A percentile compares a stretch with the other conserved stretches of the same genome.
These are phyloP conservation scores for Tragelaphus oryx DNA, from an alignment of 2,797 vertebrate species.

Conservation along the genomic window DNA sequence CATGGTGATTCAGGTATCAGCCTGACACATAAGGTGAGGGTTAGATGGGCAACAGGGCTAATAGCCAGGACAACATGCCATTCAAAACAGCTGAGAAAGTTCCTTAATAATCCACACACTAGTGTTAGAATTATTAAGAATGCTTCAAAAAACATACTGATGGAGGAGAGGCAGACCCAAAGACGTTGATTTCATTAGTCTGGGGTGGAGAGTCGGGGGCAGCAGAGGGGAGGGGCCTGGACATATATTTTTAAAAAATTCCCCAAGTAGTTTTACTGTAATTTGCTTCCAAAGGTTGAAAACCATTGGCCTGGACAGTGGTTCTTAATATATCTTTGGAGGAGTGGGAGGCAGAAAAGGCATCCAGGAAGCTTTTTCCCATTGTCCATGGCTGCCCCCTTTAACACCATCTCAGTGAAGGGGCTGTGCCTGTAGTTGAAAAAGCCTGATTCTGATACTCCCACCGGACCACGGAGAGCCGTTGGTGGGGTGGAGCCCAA, in stretches of 20 bases:
- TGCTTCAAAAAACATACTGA: background rate
- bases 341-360: background rate
- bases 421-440: background rate
- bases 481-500: background rate
- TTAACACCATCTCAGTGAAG: background rate
- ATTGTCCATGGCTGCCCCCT: background rate
- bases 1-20: background rate
- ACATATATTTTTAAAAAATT: slow-evolving; percentile 6
- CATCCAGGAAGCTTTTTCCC: background rate
- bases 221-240: background rate
- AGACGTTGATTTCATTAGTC: background rate
- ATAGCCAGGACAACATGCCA: background rate
- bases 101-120: background rate
- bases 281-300: background rate
- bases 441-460: background rate
- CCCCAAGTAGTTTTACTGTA: background rate
- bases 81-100: background rate
- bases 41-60: background rate
- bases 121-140: background rate
- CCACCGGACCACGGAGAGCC: background rate
- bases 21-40: background rate
- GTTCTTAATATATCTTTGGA: background rate
- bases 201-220: background rate
- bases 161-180: background rate
- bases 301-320: background rate